These are phyloP conservation scores for Drosophila hydei DNA, from an alignment of 1,140 invertebrate genomes.

Conservation along the genomic window DNA sequence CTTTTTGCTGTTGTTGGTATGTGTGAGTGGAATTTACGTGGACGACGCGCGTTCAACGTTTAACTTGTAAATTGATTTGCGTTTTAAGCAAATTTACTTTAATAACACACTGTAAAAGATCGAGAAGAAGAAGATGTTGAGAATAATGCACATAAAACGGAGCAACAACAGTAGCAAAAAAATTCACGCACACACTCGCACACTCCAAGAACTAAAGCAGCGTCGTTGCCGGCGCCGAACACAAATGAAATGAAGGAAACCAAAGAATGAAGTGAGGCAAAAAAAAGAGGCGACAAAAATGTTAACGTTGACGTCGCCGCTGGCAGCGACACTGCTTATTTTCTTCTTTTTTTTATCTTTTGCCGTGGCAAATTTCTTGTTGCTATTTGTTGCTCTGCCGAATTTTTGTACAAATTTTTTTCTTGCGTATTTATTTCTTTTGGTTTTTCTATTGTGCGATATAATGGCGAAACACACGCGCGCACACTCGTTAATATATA, in stretches of 20 bases:
- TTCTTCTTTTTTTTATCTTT: conserved; percentile 24
- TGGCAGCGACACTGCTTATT: conserved; percentile 42
- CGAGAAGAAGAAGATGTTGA: conserved; percentile 31
- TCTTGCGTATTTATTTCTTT: conserved; percentile 57
- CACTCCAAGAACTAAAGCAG: conserved; percentile 27
- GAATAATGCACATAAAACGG: conserved; percentile 28
- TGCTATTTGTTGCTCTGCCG: conserved; percentile 52
- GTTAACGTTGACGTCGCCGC: conserved; percentile 23
- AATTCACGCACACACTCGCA: conserved; percentile 1
- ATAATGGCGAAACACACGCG: conserved; percentile 73
- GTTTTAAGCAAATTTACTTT: conserved; percentile 34
- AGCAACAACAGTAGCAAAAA: conserved; percentile 24
- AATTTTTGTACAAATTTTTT: conserved; percentile 68
- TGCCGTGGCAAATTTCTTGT: conserved; percentile 67
- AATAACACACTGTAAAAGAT: conserved; percentile 55
- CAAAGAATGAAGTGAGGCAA: conserved; percentile 13
- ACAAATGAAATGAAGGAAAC: conserved; percentile 38
- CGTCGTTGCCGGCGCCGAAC: conserved; percentile 45
- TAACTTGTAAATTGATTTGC: conserved; percentile 46
- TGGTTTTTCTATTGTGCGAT: conserved; percentile 73
- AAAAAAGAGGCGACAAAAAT: conserved; percentile 28
- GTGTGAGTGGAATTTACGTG: conserved; percentile 75
- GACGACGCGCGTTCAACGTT: conserved; percentile 65
- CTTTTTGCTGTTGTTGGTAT: conserved; percentile 56
- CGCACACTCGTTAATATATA: conserved; percentile 73